These are phyloP conservation scores for Alces alces DNA, from an alignment of 2,113 vertebrate species.

Conservation along the genomic window DNA sequence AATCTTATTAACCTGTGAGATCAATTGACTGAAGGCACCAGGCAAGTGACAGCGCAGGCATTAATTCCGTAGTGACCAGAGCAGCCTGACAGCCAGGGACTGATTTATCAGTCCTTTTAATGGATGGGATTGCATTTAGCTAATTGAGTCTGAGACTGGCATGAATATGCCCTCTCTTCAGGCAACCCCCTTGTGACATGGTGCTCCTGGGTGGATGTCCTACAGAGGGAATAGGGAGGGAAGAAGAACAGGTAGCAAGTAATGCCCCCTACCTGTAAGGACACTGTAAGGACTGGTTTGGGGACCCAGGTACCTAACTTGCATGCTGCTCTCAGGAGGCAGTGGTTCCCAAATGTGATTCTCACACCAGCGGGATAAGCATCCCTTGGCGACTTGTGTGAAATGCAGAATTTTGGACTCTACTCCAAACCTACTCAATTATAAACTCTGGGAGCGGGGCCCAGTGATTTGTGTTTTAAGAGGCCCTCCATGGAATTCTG, in stretches of 20 bases:
- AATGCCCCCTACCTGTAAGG: background rate
- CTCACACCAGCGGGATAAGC: background rate
- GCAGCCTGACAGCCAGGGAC: background rate
- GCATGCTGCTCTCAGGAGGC: background rate
- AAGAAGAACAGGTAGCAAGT: background rate
- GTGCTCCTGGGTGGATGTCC: background rate
- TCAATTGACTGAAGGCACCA: slow-evolving; percentile 44
- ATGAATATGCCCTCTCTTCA: background rate
- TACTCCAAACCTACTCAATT: background rate
- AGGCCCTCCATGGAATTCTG: background rate
- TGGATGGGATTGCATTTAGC: slow-evolving; percentile 38
- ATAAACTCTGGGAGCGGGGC: background rate
- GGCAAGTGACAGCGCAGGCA: slow-evolving; percentile 7
- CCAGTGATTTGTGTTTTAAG: background rate
- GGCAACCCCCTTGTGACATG: background rate
- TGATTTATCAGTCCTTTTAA: slow-evolving; percentile 47
- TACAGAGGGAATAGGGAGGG: background rate
- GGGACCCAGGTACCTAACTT: background rate
- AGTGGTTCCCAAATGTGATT: background rate
- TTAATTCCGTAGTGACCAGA: slow-evolving; percentile 27
- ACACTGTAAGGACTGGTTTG: background rate
- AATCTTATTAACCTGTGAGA: slow-evolving; percentile 55
- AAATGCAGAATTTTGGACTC: background rate
- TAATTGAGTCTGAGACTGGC: slow-evolving; percentile 7
- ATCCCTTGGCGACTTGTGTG: background rate